Evolutionary conservation across 1,140 invertebrate species (phyloP).

Genomic region (Vanessa tameamea): DNA sequence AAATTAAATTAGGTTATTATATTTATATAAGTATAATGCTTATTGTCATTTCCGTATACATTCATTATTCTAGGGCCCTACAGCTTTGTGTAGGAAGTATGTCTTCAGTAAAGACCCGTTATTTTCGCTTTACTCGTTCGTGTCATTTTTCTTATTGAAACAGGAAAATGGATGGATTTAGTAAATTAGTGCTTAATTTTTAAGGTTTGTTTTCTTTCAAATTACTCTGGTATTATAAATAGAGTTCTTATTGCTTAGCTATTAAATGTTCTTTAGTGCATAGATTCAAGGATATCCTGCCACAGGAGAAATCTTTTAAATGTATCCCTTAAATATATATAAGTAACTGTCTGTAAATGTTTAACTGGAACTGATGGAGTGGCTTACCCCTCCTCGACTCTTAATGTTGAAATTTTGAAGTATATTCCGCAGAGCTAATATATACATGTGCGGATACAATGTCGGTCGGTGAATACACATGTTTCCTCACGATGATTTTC

Average conservation of each 20-base stretch:
- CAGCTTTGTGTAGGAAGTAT: background rate
- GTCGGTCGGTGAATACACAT: too few species aligned
- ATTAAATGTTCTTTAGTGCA: background rate
- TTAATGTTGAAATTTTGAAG: too few species aligned
- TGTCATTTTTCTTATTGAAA: conserved; percentile 1
- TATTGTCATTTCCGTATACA: background rate
- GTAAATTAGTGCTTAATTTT: background rate
- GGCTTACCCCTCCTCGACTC: too few species aligned
- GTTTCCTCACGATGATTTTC: too few species aligned
- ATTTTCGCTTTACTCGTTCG: conserved; percentile 15
- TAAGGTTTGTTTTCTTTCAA: background rate
- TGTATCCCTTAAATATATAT: too few species aligned
- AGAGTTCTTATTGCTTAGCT: background rate
- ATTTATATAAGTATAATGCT: background rate
- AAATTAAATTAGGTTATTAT: too few species aligned
- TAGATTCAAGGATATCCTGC: too few species aligned
- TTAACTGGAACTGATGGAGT: too few species aligned
- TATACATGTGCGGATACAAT: too few species aligned
- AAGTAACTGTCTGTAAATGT: too few species aligned
- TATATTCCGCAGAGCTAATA: too few species aligned
- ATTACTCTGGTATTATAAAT: background rate
- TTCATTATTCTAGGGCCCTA: background rate
- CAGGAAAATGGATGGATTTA: background rate
- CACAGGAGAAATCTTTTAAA: too few species aligned
- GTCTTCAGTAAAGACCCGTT: conserved; percentile 13